These are phyloP conservation scores for Stercorarius parasiticus DNA, from an alignment of 2,113 vertebrate species.

Conservation along the genomic window DNA sequence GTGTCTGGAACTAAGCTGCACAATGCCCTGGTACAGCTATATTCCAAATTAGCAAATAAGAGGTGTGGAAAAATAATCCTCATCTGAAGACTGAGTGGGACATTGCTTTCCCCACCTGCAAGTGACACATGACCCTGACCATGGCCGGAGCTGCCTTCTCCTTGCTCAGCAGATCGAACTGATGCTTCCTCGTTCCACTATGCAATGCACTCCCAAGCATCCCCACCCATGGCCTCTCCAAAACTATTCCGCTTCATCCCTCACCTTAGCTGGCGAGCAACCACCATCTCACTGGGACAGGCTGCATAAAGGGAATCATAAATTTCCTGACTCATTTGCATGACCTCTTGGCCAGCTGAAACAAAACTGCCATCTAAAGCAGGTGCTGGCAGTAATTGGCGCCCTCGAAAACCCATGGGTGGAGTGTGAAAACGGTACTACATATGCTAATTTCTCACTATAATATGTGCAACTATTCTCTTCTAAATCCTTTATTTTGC, in stretches of 20 bases:
- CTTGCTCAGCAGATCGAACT: neutral
- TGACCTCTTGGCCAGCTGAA: slow-evolving; percentile 21
- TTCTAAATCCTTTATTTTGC: slow-evolving; percentile 44
- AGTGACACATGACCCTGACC: neutral
- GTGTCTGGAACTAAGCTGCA: neutral
- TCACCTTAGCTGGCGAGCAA: neutral
- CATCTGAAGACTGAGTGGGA: neutral
- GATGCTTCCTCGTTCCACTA: neutral
- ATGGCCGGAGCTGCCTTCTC: neutral
- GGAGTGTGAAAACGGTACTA: slow-evolving; percentile 42
- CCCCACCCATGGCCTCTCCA: neutral
- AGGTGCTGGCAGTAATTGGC: slow-evolving; percentile 49
- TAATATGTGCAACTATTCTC: slow-evolving; percentile 30
- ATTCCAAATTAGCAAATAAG: neutral
- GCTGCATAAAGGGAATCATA: neutral
- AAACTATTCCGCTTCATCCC: neutral
- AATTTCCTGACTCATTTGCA: neutral
- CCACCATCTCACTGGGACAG: neutral
- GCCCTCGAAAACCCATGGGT: neutral
- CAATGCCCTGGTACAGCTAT: neutral
- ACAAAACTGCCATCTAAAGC: slow-evolving; percentile 45
- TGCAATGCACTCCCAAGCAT: neutral
- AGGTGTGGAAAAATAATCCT: neutral
- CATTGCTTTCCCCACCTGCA: neutral
- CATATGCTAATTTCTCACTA: slow-evolving; percentile 58